These are phyloP conservation scores for Dendrophyllia cribrosa DNA, from an alignment of 64 coral and sea anemone species.

Conservation along the genomic window DNA sequence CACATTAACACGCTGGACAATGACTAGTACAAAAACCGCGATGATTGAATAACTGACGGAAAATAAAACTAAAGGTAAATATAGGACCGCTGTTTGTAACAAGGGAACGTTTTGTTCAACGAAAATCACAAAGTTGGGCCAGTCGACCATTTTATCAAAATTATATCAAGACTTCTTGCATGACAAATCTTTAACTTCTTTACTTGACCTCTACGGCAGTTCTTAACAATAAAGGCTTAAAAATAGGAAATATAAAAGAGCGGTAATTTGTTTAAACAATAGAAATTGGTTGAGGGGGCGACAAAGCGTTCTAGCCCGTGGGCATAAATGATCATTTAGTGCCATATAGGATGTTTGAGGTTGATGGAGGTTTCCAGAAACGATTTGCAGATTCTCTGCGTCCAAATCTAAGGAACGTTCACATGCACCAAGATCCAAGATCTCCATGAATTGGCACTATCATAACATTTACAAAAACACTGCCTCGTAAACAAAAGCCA, in stretches of 20 bases:
- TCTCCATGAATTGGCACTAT: not conserved
- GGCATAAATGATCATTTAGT: not conserved
- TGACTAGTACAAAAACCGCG: not conserved
- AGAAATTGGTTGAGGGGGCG: not conserved
- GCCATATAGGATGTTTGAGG: not conserved
- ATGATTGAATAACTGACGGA: not conserved
- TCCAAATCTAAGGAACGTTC: not conserved
- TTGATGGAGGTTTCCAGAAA: not conserved
- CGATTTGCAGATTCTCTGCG: not conserved
- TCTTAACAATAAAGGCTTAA: not conserved
- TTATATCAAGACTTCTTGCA: not conserved
- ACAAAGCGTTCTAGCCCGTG: not conserved
- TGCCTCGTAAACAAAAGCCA: not conserved
- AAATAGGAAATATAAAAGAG: conserved; percentile 33
- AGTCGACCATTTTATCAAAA: not conserved
- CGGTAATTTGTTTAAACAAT: conserved; percentile 34
- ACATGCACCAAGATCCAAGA: too few species aligned
- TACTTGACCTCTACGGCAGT: not conserved
- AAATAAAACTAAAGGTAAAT: conserved; percentile 4
- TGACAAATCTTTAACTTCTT: not conserved
- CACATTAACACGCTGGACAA: conserved; percentile 16
- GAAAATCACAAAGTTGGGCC: not conserved
- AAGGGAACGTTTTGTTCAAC: not conserved
- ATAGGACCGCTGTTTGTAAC: not conserved
- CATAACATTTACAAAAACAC: not conserved